Evolutionary conservation across 2,888 invertebrate genomes (phyloP).

Genomic region (Phorcus lineatus): DNA sequence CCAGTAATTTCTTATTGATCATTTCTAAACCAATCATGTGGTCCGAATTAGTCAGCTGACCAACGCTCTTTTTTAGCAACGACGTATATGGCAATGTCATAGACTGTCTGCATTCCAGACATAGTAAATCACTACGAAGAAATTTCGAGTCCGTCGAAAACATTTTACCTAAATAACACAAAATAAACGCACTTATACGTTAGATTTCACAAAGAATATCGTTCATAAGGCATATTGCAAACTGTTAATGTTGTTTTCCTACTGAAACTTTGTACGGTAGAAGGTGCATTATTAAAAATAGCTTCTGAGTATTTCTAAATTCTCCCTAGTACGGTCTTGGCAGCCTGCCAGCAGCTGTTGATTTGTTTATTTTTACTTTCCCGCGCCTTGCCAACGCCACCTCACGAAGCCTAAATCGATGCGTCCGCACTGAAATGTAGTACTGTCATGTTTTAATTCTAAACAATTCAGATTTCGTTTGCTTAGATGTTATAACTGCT

Average conservation of each 20-base stretch:
- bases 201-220: neutral
- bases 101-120: constrained; percentile 71
- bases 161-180: neutral
- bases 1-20: constrained; percentile 11
- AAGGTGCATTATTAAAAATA: neutral
- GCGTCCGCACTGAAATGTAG: constrained; percentile 55
- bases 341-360: constrained; percentile 66
- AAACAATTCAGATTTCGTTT: constrained; percentile 9
- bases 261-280: neutral
- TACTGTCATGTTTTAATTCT: constrained; percentile 46
- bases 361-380: constrained; percentile 71
- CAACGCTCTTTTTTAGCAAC: constrained; percentile 37
- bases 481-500: neutral
- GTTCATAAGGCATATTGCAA: neutral
- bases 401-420: constrained; percentile 48
- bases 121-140: constrained; percentile 45
- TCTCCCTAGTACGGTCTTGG: constrained; percentile 61
- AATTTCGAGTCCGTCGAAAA: neutral
- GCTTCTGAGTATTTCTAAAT: constrained; percentile 42
- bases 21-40: constrained; percentile 29
- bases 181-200: neutral
- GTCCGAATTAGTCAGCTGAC: constrained; percentile 38
- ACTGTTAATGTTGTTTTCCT: neutral
- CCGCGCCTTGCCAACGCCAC: constrained; percentile 71
- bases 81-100: constrained; percentile 69